Conservation (phyloP, 2,888 invertebrate genomes). For the Pammene aurita region DNA sequence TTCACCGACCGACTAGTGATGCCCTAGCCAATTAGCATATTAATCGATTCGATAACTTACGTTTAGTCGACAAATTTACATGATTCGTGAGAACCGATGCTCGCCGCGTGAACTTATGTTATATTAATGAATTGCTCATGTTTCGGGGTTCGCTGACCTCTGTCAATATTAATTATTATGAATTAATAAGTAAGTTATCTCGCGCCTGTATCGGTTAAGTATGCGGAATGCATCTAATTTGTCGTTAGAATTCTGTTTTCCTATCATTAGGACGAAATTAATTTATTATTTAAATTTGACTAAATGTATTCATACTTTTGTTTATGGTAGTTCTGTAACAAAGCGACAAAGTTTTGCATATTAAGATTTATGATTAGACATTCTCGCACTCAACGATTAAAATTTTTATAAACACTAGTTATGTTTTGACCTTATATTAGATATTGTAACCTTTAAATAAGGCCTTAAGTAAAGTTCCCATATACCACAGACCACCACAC, state of each 20-base stretch:
- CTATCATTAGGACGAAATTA: constrained; percentile 17
- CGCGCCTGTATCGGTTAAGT: constrained; percentile 44
- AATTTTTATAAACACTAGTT: not conserved
- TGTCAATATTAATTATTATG: constrained; percentile 69
- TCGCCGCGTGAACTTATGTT: constrained; percentile 81
- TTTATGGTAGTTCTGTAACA: not conserved
- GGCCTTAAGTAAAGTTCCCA: no score
- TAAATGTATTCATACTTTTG: constrained; percentile 16
- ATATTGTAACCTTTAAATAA: no score
- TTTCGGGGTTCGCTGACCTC: constrained; percentile 69
- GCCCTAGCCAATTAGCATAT: constrained; percentile 79
- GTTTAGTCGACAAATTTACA: constrained; percentile 83
- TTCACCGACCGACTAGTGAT: constrained; percentile 81
- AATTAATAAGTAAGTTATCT: constrained; percentile 55
- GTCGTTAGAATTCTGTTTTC: constrained; percentile 24
- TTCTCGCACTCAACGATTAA: not conserved
- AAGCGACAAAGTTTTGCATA: constrained; percentile 4
- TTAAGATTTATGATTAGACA: not conserved
- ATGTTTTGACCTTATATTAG: no score
- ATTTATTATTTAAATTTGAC: constrained; percentile 27
- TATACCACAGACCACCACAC: no score
- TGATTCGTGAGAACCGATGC: constrained; percentile 81
- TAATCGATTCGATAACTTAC: constrained; percentile 83
- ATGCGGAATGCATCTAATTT: constrained; percentile 35
- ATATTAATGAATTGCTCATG: constrained; percentile 82